Base-by-base conservation (phyloP, 2,797 vertebrate genomes). In the Microctenopoma steveboyesi region DNA sequence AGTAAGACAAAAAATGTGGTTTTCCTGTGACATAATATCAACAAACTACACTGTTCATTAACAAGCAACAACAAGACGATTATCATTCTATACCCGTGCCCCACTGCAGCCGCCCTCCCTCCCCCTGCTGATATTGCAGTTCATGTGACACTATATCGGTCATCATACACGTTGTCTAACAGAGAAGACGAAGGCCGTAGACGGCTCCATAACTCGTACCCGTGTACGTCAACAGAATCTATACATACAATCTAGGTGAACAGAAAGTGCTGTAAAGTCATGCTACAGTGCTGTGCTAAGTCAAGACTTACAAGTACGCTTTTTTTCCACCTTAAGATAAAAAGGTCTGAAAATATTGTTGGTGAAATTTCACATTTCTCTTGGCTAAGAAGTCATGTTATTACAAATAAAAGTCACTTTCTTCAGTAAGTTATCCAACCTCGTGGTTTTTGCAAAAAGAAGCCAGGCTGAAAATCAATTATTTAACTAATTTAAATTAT, bases 201-300 rank as follows among this genome's bases (percentile, higher is more conserved):
- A 82, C 70, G 65, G 56, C 58, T 64, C 49, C 14, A 7, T 76
- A 59, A 75, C 76, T 74, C 22, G 48, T 73, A 79, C 80, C 59
- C 37, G 18, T 58, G 45, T 78, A 86, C 75, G 80, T 60, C 69
- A 69, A 84, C 52, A 65, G 54, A 51, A 62, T 84, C 60, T 87
- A 78, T 84, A 89, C 83, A 90, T 85, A 87, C 70, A 87, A 74
- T 83, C 83, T 75, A 78, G 43, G 51, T 78, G 30, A 85, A 91
- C 84, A 76, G 63, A 90, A 92, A 89, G 87, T 92, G 91, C 91
- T 86, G 83, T 83, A 72, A 86, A 82, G 77, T 91, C 89, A 92
- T 92, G 91, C 91, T 92, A 92, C 91, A 92, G 85, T 90, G 87
- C 78, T 89, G 77, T 78, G 88, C 89, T 91, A 88, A 89, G 73